These are phyloP conservation scores for Rhizoglyphus robini DNA, from an alignment of 1,140 invertebrate species.

Conservation along the genomic window DNA sequence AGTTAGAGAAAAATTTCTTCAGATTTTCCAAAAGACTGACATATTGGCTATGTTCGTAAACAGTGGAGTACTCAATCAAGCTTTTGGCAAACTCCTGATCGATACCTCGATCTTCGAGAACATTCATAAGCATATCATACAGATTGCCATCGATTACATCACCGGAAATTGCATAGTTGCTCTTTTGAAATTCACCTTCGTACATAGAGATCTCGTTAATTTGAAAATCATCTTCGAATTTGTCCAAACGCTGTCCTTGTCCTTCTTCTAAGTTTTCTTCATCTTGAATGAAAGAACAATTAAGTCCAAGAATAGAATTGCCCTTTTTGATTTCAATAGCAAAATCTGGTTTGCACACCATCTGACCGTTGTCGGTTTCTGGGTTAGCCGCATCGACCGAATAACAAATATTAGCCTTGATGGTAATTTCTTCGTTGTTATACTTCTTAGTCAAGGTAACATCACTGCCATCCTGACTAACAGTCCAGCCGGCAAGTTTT, in stretches of 20 bases:
- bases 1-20: constrained; percentile 53
- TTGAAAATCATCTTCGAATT: constrained; percentile 44
- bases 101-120: constrained; percentile 80
- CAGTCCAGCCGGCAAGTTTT: constrained; percentile 55
- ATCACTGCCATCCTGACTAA: constrained; percentile 57
- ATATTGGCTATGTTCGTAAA: constrained; percentile 76
- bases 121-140: constrained; percentile 83
- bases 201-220: constrained; percentile 75
- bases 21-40: constrained; percentile 67
- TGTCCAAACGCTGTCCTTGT: constrained; percentile 29
- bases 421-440: constrained; percentile 60
- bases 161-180: constrained; percentile 67
- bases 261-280: constrained; percentile 39
- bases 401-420: constrained; percentile 76
- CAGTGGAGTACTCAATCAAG: constrained; percentile 65
- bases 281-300: constrained; percentile 58
- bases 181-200: constrained; percentile 65
- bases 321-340: constrained; percentile 57
- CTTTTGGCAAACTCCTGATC: constrained; percentile 80
- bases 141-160: constrained; percentile 78
- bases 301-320: constrained; percentile 58
- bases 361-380: constrained; percentile 45
- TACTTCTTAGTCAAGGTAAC: constrained; percentile 56
- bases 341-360: constrained; percentile 55
- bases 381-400: constrained; percentile 57